Conservation (phyloP, 1,140 invertebrate genomes). For the Ceratoteleas bidentatus region DNA sequence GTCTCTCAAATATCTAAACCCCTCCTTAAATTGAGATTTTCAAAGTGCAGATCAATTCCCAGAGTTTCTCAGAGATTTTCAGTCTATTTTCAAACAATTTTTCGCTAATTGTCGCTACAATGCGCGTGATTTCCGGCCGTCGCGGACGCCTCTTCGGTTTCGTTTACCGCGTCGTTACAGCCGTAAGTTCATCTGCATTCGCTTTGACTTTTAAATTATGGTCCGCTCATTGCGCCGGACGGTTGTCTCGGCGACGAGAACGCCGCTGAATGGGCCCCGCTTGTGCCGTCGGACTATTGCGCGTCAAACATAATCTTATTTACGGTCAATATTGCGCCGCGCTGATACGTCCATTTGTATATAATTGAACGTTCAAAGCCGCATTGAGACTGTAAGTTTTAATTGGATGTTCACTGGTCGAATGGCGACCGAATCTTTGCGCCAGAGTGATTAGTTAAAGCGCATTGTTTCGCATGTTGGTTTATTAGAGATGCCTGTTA, state of each 20-base stretch:
- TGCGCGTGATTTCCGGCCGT: constrained; percentile 1
- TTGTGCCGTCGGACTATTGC: constrained; percentile 22
- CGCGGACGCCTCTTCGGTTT: constrained; percentile 6
- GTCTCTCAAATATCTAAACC: no score
- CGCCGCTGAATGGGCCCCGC: constrained; percentile 33
- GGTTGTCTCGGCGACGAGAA: constrained; percentile 40
- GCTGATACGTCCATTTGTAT: constrained; percentile 45
- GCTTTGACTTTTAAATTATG: constrained; percentile 76
- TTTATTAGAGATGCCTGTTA: no score
- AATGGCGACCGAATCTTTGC: constrained; percentile 24
- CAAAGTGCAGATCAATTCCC: no score
- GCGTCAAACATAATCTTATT: constrained; percentile 47
- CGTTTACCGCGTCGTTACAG: constrained; percentile 41
- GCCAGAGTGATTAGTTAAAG: no score
- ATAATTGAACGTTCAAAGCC: constrained; percentile 39
- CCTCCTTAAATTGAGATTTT: no score
- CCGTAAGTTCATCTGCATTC: constrained; percentile 70
- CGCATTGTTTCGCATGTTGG: no score
- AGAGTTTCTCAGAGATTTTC: no score
- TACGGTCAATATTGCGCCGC: constrained; percentile 39
- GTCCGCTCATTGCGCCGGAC: constrained; percentile 44
- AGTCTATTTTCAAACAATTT: constrained; percentile 7
- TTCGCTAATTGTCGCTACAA: constrained; percentile 28
- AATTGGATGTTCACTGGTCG: constrained; percentile 33
- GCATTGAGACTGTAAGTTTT: constrained; percentile 29